phyloP scores from a whole-genome alignment of 2,113 vertebrate genomes.

The Petaurus breviceps region DNA sequence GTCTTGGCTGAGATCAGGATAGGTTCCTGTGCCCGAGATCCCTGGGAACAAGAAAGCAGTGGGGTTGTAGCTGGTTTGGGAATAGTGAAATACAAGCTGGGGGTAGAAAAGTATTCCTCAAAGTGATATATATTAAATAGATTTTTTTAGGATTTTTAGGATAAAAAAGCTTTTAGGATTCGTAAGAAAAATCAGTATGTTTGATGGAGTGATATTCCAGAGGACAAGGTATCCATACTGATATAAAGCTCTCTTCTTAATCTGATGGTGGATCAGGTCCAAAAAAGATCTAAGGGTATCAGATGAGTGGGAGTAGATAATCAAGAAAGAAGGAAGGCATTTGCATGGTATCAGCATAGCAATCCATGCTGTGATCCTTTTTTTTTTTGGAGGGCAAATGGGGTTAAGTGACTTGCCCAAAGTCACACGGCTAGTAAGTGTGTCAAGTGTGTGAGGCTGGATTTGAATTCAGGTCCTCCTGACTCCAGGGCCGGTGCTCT shows the following conservation, averaged over 20 bases:
- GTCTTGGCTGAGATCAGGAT: constrained; percentile 94
- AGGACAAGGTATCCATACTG: background rate
- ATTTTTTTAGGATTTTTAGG: too few relatives aligned
- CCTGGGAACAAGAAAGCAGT: constrained; percentile 82
- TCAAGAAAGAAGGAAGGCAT: background rate
- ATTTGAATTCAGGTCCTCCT: too few relatives aligned
- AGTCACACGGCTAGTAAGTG: too few relatives aligned
- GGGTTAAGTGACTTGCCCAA: too few relatives aligned
- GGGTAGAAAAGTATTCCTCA: background rate
- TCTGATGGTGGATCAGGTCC: background rate
- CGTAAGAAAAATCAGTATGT: background rate
- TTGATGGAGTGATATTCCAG: background rate
- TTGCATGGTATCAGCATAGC: background rate
- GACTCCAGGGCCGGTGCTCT: too few relatives aligned
- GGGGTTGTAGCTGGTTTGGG: background rate
- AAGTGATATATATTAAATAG: background rate
- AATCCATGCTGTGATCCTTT: too few relatives aligned
- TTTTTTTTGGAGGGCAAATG: too few relatives aligned
- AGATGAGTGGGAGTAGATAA: background rate
- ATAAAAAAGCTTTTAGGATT: too few relatives aligned
- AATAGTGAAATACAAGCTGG: background rate
- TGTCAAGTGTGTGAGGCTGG: too few relatives aligned
- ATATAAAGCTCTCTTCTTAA: background rate
- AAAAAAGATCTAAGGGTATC: background rate
- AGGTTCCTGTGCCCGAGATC: constrained; percentile 95